A percentile compares a stretch with the other conserved stretches of the same genome.
Conservation (phyloP, 2,797 vertebrate species). For the Chelon auratus region DNA sequence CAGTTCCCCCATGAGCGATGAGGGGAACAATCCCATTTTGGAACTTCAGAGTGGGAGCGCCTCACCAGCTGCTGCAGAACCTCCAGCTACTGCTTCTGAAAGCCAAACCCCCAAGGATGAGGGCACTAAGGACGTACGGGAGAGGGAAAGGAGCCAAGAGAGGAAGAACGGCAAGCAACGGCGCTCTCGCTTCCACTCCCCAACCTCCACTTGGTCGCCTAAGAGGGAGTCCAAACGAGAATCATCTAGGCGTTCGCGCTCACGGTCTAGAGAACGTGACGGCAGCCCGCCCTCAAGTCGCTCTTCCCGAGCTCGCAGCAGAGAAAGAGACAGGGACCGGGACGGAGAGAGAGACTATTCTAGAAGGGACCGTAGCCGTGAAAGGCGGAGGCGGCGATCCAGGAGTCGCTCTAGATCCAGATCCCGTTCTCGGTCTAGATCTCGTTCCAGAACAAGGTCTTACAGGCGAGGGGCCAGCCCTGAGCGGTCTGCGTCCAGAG, state of each 20-base stretch:
- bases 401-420: constrained; percentile 89
- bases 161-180: constrained; percentile 87
- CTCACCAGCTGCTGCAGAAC: constrained; percentile 28
- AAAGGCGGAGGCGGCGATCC: constrained; percentile 86
- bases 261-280: constrained; percentile 76
- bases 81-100: constrained; percentile 45
- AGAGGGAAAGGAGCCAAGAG: constrained; percentile 76
- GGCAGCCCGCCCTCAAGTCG: constrained; percentile 77
- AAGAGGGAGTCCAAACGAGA: constrained; percentile 84
- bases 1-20: constrained; percentile 89
- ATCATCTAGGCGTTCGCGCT: constrained; percentile 84
- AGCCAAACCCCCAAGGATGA: constrained; percentile 58
- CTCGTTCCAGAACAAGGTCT: constrained; percentile 87
- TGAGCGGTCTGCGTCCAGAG: constrained; percentile 77
- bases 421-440: constrained; percentile 72
- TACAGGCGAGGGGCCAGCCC: constrained; percentile 69
- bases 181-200: constrained; percentile 95
- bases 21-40: constrained; percentile 28
- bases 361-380: constrained; percentile 79
- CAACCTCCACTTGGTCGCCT: constrained; percentile 94
- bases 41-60: constrained; percentile 32
- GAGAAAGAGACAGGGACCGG: constrained; percentile 77
- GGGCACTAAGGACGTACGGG: constrained; percentile 61
- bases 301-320: constrained; percentile 87
- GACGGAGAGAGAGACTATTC: constrained; percentile 83